Base-by-base conservation (phyloP, 2,888 invertebrate species). In the Eristalis intricaria region DNA sequence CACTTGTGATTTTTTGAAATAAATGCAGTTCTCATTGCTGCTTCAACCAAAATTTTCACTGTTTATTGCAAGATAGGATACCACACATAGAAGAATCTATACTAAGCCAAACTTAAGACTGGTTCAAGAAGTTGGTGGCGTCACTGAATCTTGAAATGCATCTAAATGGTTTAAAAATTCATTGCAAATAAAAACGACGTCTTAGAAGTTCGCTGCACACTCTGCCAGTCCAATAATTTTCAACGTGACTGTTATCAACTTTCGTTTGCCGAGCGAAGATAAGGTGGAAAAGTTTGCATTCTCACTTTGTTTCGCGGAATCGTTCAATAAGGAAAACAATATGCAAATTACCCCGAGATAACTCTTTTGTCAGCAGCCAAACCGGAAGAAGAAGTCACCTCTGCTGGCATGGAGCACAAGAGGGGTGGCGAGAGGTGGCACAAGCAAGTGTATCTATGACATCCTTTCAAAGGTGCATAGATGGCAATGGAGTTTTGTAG, bases 261-360 rank as follows among this genome's bases (percentile, higher is more conserved):
- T 56, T 63, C 38, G 40, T 64, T 60, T 23, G 10, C 10, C 35
- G 4, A 22, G n/a, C 2, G 15, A 70, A 38, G 73, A 65, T 71
- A 32, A 68, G 61, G 35, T 50, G 61, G 15, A 50, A 73, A 80
- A 68, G 50, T 73, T 73, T 10, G 19, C 23, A 38, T 66, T 70
- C 58, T 78, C 61, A 50, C 73, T 61, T 80, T 80, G 61, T 73
- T 80, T 80, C 66, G 66, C 60, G 29, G 58, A 73, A 66, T 68
- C 26, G 80, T 50, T 73, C 80, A 80, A 80, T 73, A 74, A 38
- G 66, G 79, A 66, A 73, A 73, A 73, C 66, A 80, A 80, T 80
- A 80, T 73, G 80, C 73, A 80, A 80, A 80, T 80, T 63, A 61
- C 68, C 35, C 35, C 61, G 22, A 68, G 73, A 68, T 80, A 74